Evolutionary conservation across 1,140 invertebrate species (phyloP), one percentile per base, ranked within the genome.

Genomic region (Diorhabda sublineata): DNA sequence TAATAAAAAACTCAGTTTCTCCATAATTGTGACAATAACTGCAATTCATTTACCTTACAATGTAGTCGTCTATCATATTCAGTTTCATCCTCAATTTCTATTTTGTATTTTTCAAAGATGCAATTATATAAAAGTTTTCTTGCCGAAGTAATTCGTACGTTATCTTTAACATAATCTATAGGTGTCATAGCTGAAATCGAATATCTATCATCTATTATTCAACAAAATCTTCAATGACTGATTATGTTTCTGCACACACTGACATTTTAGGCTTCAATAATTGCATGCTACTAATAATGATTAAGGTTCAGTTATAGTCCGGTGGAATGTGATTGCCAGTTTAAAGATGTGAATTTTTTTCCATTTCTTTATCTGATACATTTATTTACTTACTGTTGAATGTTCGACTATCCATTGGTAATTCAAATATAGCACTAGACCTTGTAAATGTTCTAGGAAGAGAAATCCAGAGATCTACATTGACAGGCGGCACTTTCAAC

Each of bases 391-490:
- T 43, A 66, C 64, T 66, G 44, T 42, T 66, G 11, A 66, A 45
- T 41, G 83, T 82, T 68, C 82, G 77, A 63, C 86, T 85, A 71
- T 88, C 86, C 44, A 90, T 82, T 0, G 87, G 86, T 56, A 91
- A 75, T 69, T 88, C 86, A 76, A 91, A 90, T 73, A 87, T 82
- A 0, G 87, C 87, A 74, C 84, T 88, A 65, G 85, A 83, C 11
- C 89, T 80, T 2, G 86, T 87, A 81, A 90, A 91, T 2, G 87
- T 83, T 52, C 89, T 76, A 0, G 88, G 88, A 47, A 88, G 78
- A 67, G 85, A 85, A 45, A 89, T 80, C 82, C 85, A 86, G 62
- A 82, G 81, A n/a, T 83, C 82, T 3, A 82, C 78, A 68, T 83
- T 83, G 5, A 82, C 80, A 5, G 78, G 75, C 6, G 74, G 77